A percentile compares a stretch with the other conserved stretches of the same genome.
These are phyloP conservation scores for Tridacna gigas DNA, from an alignment of 2,888 invertebrate species.

Conservation along the genomic window DNA sequence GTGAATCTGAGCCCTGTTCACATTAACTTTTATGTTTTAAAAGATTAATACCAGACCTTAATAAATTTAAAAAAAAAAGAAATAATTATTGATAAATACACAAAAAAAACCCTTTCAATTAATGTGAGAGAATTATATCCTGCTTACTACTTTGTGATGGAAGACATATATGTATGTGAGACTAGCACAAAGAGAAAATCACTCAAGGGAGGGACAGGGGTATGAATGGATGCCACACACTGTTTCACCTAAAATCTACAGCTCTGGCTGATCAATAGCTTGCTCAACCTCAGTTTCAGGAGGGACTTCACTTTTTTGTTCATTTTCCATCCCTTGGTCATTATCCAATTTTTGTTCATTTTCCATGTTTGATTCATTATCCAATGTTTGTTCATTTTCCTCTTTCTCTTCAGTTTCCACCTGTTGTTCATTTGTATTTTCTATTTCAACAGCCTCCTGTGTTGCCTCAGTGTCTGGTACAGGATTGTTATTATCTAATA, in stretches of 20 bases:
- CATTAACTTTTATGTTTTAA: no score
- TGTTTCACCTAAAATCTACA: constrained; percentile 10
- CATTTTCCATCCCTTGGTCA: background rate
- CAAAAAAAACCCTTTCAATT: no score
- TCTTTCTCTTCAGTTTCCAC: background rate
- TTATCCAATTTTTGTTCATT: background rate
- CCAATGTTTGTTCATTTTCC: background rate
- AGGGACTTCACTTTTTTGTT: background rate
- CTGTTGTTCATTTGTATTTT: no score
- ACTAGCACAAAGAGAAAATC: constrained; percentile 6
- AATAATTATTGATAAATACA: no score
- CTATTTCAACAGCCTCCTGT: background rate
- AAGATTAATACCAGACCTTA: no score
- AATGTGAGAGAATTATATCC: no score
- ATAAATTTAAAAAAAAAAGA: no score
- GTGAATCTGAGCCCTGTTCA: no score
- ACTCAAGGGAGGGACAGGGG: constrained; percentile 14
- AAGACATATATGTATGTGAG: background rate
- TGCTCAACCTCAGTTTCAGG: background rate
- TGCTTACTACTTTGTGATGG: no score
- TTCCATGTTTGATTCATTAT: background rate
- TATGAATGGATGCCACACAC: constrained; percentile 14
- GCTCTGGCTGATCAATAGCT: constrained; percentile 20
- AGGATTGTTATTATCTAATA: background rate
- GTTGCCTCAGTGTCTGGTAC: background rate